A percentile compares a stretch with the other conserved stretches of the same genome.
phyloP scores from a whole-genome alignment of 2,888 invertebrate species.

The Himalopsyche tibetana region DNA sequence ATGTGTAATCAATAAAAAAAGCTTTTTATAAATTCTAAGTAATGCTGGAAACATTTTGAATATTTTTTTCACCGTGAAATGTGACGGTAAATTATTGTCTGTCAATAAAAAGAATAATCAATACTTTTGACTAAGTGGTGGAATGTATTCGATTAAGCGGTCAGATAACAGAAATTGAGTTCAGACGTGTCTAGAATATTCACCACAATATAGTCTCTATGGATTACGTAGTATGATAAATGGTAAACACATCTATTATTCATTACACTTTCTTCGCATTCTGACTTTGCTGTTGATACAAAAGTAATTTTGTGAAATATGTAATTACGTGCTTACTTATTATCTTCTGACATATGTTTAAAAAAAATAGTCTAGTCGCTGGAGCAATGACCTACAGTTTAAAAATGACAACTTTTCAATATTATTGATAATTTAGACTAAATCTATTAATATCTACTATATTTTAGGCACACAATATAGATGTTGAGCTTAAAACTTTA shows the following conservation, averaged over 20 bases:
- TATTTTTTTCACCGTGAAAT: not conserved
- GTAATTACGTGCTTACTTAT: not conserved
- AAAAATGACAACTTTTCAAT: too few species aligned
- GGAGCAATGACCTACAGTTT: too few species aligned
- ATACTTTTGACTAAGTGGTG: conserved; percentile 13
- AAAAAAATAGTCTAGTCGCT: too few species aligned
- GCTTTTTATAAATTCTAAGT: not conserved
- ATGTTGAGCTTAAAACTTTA: too few species aligned
- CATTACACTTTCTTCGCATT: conserved; percentile 7
- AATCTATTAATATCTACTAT: too few species aligned
- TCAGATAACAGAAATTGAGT: conserved; percentile 23
- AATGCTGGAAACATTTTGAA: not conserved
- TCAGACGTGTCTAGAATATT: conserved; percentile 18
- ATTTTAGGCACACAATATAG: too few species aligned
- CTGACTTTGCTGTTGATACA: not conserved
- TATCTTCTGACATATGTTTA: not conserved
- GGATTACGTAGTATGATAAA: not conserved
- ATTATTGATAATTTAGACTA: too few species aligned
- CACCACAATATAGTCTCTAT: not conserved
- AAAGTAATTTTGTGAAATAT: not conserved
- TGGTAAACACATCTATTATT: not conserved
- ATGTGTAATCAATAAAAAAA: not conserved
- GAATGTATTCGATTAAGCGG: conserved; percentile 23
- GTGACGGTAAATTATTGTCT: conserved; percentile 23
- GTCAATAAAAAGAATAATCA: conserved; percentile 9